Evolutionary conservation across 2,888 invertebrate species (phyloP).

Genomic region (Protophormia terraenovae): DNA sequence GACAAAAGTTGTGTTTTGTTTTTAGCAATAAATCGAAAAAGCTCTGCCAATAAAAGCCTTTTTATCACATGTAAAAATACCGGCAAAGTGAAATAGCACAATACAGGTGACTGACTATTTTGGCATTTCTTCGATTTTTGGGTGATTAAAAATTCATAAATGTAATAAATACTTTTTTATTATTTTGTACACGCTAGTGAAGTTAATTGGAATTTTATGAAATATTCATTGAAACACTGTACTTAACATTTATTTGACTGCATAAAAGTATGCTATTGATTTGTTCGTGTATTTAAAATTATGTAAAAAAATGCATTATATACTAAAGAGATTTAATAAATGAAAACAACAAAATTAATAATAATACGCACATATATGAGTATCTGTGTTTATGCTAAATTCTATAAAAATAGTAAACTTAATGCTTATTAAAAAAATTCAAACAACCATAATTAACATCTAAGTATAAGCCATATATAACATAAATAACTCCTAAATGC

Average conservation of each 20-base stretch:
- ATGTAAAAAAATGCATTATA: neutral
- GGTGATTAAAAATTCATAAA: neutral
- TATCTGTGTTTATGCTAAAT: too few species aligned
- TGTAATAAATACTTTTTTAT: neutral
- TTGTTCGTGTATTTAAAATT: conserved; percentile 26
- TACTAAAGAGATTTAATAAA: neutral
- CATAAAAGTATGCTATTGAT: conserved; percentile 52
- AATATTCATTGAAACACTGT: too few species aligned
- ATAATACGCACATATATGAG: neutral
- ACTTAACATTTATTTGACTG: neutral
- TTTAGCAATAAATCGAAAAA: neutral
- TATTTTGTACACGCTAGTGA: too few species aligned
- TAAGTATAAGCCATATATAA: too few species aligned
- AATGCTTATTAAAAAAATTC: too few species aligned
- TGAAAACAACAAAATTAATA: neutral
- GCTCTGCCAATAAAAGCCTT: neutral
- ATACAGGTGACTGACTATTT: neutral
- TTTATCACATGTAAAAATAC: conserved; percentile 17
- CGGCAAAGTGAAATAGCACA: neutral
- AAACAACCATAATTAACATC: too few species aligned
- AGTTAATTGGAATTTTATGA: too few species aligned
- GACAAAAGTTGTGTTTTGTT: neutral
- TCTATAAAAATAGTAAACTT: too few species aligned
- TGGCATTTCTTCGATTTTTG: neutral
- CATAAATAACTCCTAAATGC: too few species aligned